A percentile compares a stretch with the other conserved stretches of the same genome.
Conservation (phyloP, 2,888 invertebrate species). For the Reticulitermes lucifugus region DNA sequence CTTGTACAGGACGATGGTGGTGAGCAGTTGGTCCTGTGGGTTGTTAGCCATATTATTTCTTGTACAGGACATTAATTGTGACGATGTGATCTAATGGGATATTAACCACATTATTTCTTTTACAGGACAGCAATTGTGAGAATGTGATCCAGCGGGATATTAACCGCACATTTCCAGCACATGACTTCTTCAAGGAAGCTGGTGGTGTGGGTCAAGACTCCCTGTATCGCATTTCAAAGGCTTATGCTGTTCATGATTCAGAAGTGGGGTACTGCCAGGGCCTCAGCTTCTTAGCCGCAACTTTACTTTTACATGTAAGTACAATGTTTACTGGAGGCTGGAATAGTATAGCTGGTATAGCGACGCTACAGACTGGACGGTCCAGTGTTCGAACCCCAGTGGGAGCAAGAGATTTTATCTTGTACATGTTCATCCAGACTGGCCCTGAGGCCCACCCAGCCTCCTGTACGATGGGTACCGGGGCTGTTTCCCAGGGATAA, state of each 20-base stretch:
- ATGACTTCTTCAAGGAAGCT: conserved; percentile 96
- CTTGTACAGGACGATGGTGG: not conserved
- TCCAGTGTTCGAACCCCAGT: too few species aligned
- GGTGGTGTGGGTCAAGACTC: conserved; percentile 97
- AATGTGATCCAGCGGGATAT: conserved; percentile 96
- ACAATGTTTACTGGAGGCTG: too few species aligned
- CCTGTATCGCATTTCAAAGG: conserved; percentile 94
- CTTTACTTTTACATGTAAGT: conserved; percentile 93
- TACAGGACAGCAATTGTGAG: conserved; percentile 72
- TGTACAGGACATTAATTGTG: conserved; percentile 68
- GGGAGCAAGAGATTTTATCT: too few species aligned
- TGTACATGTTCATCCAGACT: too few species aligned
- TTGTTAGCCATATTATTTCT: not conserved
- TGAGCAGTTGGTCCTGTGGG: too few species aligned
- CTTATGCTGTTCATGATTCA: conserved; percentile 96
- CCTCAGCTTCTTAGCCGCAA: conserved; percentile 96
- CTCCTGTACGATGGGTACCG: too few species aligned
- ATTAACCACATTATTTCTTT: conserved; percentile 80
- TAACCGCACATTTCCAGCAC: conserved; percentile 98
- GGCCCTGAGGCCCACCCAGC: too few species aligned
- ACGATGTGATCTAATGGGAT: conserved; percentile 95
- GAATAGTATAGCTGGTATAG: too few species aligned
- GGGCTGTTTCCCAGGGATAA: too few species aligned
- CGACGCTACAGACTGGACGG: too few species aligned
- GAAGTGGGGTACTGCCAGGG: conserved; percentile 99